A percentile compares a stretch with the other conserved stretches of the same genome.
phyloP scores from a whole-genome alignment of 1,140 invertebrate genomes.

The Venustaconcha ellipsiformis region DNA sequence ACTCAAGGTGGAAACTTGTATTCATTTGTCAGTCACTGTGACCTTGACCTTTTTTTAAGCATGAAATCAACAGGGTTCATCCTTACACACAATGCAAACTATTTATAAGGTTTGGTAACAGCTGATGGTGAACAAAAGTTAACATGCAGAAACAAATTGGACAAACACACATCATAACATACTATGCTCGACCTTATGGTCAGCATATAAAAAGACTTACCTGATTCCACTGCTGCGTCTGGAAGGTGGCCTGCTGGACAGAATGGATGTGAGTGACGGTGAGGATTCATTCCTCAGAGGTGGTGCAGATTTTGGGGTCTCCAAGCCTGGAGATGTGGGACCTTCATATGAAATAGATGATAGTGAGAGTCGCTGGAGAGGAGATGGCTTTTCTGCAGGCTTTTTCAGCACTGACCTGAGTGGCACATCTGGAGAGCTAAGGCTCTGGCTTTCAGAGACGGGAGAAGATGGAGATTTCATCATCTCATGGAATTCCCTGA shows the following conservation, averaged over 20 bases:
- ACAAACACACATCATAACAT: no score
- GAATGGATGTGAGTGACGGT: constrained; percentile 33
- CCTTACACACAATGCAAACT: no score
- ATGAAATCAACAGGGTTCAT: no score
- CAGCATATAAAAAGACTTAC: constrained; percentile 12
- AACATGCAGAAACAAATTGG: no score
- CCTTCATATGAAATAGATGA: constrained; percentile 33
- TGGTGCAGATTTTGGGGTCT: constrained; percentile 40
- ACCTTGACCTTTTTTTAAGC: no score
- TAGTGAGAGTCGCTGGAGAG: constrained; percentile 47
- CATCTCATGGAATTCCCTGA: constrained; percentile 42
- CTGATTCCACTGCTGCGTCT: constrained; percentile 39
- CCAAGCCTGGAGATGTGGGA: constrained; percentile 32
- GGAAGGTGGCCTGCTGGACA: constrained; percentile 31
- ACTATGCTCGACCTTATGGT: no score
- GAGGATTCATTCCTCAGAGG: constrained; percentile 43
- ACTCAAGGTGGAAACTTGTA: no score
- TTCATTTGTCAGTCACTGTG: no score
- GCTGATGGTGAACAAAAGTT: no score
- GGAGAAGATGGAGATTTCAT: constrained; percentile 55
- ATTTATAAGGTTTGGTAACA: no score
- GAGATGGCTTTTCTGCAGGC: constrained; percentile 42
- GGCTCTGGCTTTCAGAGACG: constrained; percentile 37
- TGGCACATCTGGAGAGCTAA: constrained; percentile 47
- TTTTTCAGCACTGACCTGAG: constrained; percentile 50